Evolutionary conservation across 2,888 invertebrate genomes (phyloP).

Genomic region (Cheilosia urbana): DNA sequence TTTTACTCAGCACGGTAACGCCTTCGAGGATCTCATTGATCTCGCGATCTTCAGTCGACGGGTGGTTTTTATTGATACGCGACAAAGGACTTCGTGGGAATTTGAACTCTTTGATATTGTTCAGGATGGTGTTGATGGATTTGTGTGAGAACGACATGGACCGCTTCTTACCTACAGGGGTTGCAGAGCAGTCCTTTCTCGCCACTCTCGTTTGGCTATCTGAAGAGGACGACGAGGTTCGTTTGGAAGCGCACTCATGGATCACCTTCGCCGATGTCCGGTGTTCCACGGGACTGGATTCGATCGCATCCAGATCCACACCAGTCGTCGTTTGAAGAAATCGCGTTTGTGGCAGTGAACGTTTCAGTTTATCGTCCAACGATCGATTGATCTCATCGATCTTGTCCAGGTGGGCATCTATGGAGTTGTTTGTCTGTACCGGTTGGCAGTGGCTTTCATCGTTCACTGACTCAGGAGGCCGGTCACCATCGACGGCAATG

Average conservation of each 20-base stretch:
- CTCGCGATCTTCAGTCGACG: slow-evolving; percentile 77
- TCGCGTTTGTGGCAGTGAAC: slow-evolving; percentile 77
- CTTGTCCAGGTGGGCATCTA: slow-evolving; percentile 82
- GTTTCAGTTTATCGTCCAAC: slow-evolving; percentile 81
- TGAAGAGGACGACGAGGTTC: slow-evolving; percentile 81
- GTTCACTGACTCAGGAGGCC: slow-evolving; percentile 1
- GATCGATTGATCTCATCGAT: slow-evolving; percentile 82
- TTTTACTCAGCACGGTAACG: slow-evolving; percentile 64
- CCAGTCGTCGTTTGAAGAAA: slow-evolving; percentile 37
- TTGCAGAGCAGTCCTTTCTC: slow-evolving; percentile 56
- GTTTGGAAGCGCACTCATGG: slow-evolving; percentile 78
- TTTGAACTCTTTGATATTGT: slow-evolving; percentile 81
- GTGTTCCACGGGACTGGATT: slow-evolving; percentile 75
- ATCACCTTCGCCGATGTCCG: slow-evolving; percentile 63
- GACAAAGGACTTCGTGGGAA: slow-evolving; percentile 81
- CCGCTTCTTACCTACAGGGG: slow-evolving; percentile 79
- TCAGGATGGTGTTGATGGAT: slow-evolving; percentile 81
- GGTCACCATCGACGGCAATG: slow-evolving; percentile 49
- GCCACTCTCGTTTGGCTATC: slow-evolving; percentile 79
- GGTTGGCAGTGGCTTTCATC: slow-evolving; percentile 43
- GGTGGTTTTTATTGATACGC: slow-evolving; percentile 76
- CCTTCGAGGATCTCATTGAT: slow-evolving; percentile 66
- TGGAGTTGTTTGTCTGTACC: slow-evolving; percentile 79
- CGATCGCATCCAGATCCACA: slow-evolving; percentile 80
- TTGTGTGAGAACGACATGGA: slow-evolving; percentile 83